Conservation (phyloP, 2,113 vertebrate genomes). For the Ageneiosus marmoratus region DNA sequence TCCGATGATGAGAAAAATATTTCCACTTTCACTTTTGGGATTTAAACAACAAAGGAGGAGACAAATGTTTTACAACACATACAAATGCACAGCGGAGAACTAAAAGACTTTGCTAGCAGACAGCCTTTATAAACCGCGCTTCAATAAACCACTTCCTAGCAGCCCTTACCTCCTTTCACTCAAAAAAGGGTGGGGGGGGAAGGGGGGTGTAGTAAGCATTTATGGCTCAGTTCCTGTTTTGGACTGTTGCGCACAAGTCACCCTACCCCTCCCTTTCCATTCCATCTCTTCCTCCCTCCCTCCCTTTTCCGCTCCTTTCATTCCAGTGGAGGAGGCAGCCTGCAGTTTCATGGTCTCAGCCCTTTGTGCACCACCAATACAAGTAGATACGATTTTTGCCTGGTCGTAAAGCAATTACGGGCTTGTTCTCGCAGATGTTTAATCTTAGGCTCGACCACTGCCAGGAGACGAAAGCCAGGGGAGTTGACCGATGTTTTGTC, state of each 20-base stretch:
- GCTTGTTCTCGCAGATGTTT: constrained; percentile 80
- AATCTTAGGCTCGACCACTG: constrained; percentile 72
- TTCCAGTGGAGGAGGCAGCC: constrained; percentile 78
- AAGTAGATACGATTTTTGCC: constrained; percentile 83
- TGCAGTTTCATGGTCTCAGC: constrained; percentile 78
- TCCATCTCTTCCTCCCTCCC: constrained; percentile 66
- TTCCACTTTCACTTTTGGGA: constrained; percentile 12
- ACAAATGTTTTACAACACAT: constrained; percentile 65
- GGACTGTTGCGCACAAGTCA: constrained; percentile 67
- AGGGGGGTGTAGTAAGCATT: constrained; percentile 68
- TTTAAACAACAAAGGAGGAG: constrained; percentile 41
- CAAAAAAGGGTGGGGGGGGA: constrained; percentile 16
- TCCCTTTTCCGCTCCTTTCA: constrained; percentile 75
- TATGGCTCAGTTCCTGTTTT: constrained; percentile 91
- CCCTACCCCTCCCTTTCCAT: constrained; percentile 50
- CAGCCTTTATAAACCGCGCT: constrained; percentile 74
- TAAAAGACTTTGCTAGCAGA: constrained; percentile 70
- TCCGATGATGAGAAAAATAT: neutral
- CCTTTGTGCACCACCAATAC: constrained; percentile 83
- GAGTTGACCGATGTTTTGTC: constrained; percentile 17
- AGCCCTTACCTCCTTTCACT: constrained; percentile 76
- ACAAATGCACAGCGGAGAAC: constrained; percentile 54
- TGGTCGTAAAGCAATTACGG: constrained; percentile 88
- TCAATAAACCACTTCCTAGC: constrained; percentile 82
- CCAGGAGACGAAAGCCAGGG: neutral